Conservation (phyloP, 2,888 invertebrate genomes). For the Hirtodrosophila histrioides region DNA sequence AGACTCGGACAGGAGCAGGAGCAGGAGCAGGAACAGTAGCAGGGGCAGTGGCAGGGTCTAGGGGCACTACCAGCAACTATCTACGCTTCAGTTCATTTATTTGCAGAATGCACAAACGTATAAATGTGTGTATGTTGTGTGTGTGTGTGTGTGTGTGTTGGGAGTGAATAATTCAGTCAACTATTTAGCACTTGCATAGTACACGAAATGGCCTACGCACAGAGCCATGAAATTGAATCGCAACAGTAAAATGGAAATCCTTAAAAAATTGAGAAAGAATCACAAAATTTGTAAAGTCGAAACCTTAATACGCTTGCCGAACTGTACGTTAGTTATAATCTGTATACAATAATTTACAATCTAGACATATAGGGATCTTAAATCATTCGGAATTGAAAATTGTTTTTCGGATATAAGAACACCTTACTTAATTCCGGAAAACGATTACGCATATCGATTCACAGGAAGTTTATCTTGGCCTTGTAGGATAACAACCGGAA, state of each 20-base stretch:
- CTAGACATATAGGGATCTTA: too few species aligned
- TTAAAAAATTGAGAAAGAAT: slow-evolving; percentile 14
- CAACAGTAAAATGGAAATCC: slow-evolving; percentile 30
- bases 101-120: slow-evolving; percentile 48
- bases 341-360: too few species aligned
- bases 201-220: slow-evolving; percentile 69
- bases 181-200: slow-evolving; percentile 75
- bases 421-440: too few species aligned
- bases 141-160: slow-evolving; percentile 9
- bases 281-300: background rate
- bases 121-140: slow-evolving; percentile 8
- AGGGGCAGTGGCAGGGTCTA: slow-evolving; percentile 3
- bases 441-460: too few species aligned
- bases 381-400: too few species aligned
- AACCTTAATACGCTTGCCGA: background rate
- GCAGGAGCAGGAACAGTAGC: background rate
- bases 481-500: too few species aligned
- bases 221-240: slow-evolving; percentile 82
- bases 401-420: too few species aligned
- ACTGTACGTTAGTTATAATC: too few species aligned
- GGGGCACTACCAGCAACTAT: slow-evolving; percentile 43
- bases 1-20: slow-evolving; percentile 17
- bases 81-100: slow-evolving; percentile 75
- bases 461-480: too few species aligned
- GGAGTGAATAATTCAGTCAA: slow-evolving; percentile 68